Evolutionary conservation across 92 coral and sea anemone species (phyloP).

Genomic region (Siderastrea radians): DNA sequence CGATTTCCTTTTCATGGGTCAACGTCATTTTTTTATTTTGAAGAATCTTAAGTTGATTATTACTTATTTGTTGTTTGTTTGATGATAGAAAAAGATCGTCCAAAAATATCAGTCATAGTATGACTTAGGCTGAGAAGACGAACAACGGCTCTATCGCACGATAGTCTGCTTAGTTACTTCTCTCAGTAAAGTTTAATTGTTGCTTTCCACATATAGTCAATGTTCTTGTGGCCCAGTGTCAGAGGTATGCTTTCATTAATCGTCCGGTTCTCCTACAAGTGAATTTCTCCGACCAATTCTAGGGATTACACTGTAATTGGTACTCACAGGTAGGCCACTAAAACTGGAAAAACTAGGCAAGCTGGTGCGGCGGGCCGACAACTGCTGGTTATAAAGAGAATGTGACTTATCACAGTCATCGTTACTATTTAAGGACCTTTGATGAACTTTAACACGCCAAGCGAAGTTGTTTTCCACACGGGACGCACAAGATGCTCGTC

Average conservation of each 20-base stretch:
- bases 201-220: not conserved
- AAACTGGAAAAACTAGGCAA: not conserved
- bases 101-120: too few relatives aligned
- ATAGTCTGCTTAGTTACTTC: too few relatives aligned
- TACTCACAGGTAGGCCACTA: not conserved
- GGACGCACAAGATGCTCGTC: not conserved
- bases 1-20: not conserved
- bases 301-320: not conserved
- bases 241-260: not conserved
- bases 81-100: too few relatives aligned
- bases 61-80: too few relatives aligned
- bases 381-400: not conserved
- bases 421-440: not conserved
- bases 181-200: too few relatives aligned
- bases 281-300: constrained; percentile 3
- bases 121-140: too few relatives aligned
- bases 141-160: too few relatives aligned
- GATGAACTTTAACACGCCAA: constrained; percentile 10
- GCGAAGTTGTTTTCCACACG: not conserved
- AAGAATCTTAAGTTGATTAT: too few relatives aligned
- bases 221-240: not conserved
- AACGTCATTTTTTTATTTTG: too few relatives aligned
- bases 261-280: not conserved
- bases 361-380: constrained; percentile 10
- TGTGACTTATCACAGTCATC: not conserved